phyloP scores from a whole-genome alignment of 2,888 invertebrate species.

The Ashinkailepas kermadecensis region DNA sequence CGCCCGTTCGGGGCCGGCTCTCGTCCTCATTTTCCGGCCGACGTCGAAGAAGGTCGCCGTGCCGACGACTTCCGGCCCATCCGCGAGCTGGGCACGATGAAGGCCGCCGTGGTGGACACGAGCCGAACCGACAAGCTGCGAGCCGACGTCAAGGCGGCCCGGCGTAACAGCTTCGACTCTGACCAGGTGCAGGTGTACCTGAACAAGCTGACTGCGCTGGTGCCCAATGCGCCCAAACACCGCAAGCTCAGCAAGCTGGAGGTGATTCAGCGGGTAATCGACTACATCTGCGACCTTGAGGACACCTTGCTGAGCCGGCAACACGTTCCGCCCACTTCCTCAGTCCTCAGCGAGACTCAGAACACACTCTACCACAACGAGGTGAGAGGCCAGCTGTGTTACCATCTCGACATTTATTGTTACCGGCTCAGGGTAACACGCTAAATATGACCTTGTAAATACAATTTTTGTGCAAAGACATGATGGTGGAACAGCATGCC shows the following conservation, averaged over 20 bases:
- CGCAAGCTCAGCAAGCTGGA: constrained; percentile 1
- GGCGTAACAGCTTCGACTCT: background rate
- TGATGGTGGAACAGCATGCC: no score
- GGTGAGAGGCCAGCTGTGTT: background rate
- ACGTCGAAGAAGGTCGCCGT: background rate
- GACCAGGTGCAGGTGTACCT: constrained; percentile 10
- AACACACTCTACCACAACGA: background rate
- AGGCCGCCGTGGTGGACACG: constrained; percentile 4
- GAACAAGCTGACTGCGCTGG: background rate
- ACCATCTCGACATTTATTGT: no score
- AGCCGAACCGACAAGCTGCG: background rate
- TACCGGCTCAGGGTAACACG: no score
- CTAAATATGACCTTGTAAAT: no score
- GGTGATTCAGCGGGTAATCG: constrained; percentile 9
- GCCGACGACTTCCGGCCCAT: background rate
- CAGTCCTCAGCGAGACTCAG: background rate
- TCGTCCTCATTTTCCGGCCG: background rate
- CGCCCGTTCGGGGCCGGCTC: background rate
- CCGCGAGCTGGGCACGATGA: background rate
- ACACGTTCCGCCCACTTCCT: background rate
- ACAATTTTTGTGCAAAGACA: no score
- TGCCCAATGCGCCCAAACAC: constrained; percentile 4
- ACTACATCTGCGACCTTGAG: constrained; percentile 15
- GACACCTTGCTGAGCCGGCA: constrained; percentile 4
- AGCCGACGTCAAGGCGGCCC: background rate